Base-by-base conservation (phyloP, 2,113 vertebrate species). In the Leptobrachium leishanense region DNA sequence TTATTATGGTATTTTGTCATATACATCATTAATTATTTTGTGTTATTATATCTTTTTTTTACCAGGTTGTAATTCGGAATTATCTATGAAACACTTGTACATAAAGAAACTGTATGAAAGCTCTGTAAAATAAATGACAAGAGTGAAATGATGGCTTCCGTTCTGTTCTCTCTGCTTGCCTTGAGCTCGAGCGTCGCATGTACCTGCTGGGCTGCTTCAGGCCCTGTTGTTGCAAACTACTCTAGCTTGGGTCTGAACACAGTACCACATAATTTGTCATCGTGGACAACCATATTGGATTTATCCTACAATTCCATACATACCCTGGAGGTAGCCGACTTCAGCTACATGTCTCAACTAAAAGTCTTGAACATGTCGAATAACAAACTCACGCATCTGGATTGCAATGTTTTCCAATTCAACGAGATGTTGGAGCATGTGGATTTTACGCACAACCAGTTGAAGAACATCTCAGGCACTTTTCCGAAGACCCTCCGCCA, bases 401-500 rank as follows among this genome's bases (percentile, higher is more conserved):
- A 94, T 54, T 73, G 83, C 0, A 87, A 83, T 54, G 82, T 90
- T n/a, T 97, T 98, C 59, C 59, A 76, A 41, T 86, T 89, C 77
- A 96, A 93, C 1, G 68, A 84, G 10, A 55, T 88, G 53, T 84
- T 98, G 74, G 77, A 93, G 83, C 77, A 88, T 65, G 87, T 97
- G 79, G 95, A 98, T 84, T 81, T 98, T 71, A 97, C 95, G 2
- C 88, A 95, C 89, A 98, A 98, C 82, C 71, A 70, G 0, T 85
- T 98, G 82, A 78, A n/a, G 53, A 90, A 85, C 66, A 82, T 96
- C 88, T 88, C 82, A 86, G 89, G 85, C 82, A 53, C 84, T 80
- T 73, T 68, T 64, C 78, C 88, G 0, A 8, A 10, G 1, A 84
- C 84, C 67, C 89, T 98, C 11, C 85, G 72, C 71, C 83, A 90